Evolutionary conservation across 2,888 invertebrate species (phyloP).

Genomic region (Piscicola geometra): DNA sequence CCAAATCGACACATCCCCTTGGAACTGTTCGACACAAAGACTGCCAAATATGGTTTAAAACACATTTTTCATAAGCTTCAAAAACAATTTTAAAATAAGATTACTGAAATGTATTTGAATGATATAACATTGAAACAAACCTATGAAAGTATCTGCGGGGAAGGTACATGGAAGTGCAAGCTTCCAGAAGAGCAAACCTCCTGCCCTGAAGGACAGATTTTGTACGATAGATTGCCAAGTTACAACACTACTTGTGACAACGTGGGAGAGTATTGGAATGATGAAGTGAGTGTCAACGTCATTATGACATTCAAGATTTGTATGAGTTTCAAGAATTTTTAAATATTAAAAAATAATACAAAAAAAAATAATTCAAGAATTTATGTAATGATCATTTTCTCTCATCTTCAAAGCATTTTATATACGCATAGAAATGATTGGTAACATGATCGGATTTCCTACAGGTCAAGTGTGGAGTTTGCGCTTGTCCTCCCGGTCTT

Average conservation of each 20-base stretch:
- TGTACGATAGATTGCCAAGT: background rate
- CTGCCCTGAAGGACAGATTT: constrained; percentile 1
- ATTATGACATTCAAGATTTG: too few relatives aligned
- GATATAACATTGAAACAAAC: too few relatives aligned
- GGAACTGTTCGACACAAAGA: constrained; percentile 10
- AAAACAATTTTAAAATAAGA: too few relatives aligned
- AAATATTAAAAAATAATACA: too few relatives aligned
- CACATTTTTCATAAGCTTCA: background rate
- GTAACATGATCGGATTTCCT: too few relatives aligned
- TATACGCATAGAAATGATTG: too few relatives aligned
- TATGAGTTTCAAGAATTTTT: too few relatives aligned
- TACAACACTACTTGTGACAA: constrained; percentile 31
- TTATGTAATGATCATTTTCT: too few relatives aligned
- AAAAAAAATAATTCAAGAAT: too few relatives aligned
- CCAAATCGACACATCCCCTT: background rate
- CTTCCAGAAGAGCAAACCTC: background rate
- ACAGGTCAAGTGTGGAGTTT: constrained; percentile 12
- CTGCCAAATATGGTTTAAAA: constrained; percentile 7
- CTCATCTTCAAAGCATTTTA: too few relatives aligned
- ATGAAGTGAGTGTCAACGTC: too few relatives aligned
- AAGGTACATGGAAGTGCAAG: background rate
- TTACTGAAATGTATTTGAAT: too few relatives aligned
- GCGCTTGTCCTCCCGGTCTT: constrained; percentile 7
- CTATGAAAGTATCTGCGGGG: background rate
- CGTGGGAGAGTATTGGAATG: constrained; percentile 16